phyloP scores from a whole-genome alignment of 2,888 invertebrate species.

The Argyra leucocephala region DNA sequence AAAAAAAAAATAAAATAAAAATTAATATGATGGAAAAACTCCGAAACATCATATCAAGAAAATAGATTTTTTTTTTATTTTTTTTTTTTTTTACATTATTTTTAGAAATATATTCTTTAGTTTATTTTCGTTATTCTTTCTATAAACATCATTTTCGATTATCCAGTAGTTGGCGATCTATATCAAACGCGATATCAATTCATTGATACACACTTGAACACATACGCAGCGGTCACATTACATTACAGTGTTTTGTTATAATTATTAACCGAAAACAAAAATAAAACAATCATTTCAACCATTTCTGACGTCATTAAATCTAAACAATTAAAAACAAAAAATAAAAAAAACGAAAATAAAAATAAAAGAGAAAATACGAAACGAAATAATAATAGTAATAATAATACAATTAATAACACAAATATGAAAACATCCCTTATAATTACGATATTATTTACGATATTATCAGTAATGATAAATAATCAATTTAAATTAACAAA shows the following conservation, averaged over 20 bases:
- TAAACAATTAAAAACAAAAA: neutral
- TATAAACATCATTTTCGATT: neutral
- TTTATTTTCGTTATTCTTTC: neutral
- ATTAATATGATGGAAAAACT: too few species aligned
- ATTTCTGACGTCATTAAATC: neutral
- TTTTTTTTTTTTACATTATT: neutral
- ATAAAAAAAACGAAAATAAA: neutral
- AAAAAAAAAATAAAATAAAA: too few species aligned
- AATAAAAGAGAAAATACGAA: too few species aligned
- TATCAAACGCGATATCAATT: too few species aligned
- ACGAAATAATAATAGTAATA: too few species aligned
- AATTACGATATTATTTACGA: neutral
- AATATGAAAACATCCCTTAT: neutral
- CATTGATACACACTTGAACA: too few species aligned
- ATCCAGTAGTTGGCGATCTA: too few species aligned
- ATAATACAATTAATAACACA: too few species aligned
- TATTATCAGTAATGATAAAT: neutral
- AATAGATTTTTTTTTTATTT: neutral
- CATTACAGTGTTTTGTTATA: too few species aligned
- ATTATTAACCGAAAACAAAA: neutral
- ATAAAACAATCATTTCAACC: neutral
- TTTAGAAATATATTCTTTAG: neutral
- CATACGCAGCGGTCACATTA: too few species aligned
- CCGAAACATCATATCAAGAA: too few species aligned
- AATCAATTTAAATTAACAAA: neutral